A percentile compares a stretch with the other conserved stretches of the same genome.
Evolutionary conservation across 2,113 vertebrate species (phyloP).

Genomic region (Indicator indicator): DNA sequence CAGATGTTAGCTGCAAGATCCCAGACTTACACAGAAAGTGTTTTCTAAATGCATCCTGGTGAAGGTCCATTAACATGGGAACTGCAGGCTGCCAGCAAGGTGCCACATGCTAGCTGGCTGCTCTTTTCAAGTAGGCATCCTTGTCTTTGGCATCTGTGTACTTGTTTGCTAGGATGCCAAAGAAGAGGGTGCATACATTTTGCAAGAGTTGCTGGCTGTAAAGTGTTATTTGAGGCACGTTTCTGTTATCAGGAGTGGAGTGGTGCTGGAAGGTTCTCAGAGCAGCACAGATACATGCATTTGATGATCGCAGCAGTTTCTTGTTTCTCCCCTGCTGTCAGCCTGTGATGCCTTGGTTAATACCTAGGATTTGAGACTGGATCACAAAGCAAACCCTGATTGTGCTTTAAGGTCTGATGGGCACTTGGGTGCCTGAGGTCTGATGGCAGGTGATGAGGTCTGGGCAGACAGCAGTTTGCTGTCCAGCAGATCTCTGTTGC

Average conservation of each 20-base stretch:
- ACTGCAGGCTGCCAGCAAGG: neutral
- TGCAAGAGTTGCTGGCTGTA: neutral
- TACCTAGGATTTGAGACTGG: neutral
- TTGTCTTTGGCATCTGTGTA: neutral
- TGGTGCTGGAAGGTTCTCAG: neutral
- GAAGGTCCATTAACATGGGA: neutral
- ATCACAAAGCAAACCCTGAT: neutral
- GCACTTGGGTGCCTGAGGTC: neutral
- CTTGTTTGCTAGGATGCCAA: neutral
- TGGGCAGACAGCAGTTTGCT: neutral
- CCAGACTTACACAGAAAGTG: neutral
- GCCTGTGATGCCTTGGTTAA: fast-evolving
- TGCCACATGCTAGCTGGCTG: neutral
- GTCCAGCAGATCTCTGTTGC: neutral
- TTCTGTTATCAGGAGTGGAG: neutral
- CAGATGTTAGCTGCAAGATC: neutral
- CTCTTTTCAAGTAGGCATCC: neutral
- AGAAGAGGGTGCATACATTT: neutral
- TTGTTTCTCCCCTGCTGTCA: neutral
- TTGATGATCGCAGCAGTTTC: neutral
- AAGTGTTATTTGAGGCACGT: neutral
- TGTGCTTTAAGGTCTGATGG: neutral
- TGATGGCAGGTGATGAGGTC: neutral
- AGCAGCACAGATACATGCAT: too few relatives aligned
- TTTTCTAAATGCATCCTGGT: neutral